A percentile compares a stretch with the other conserved stretches of the same genome.
Evolutionary conservation across 2,113 vertebrate species (phyloP).

Genomic region (Probosciger aterrimus): DNA sequence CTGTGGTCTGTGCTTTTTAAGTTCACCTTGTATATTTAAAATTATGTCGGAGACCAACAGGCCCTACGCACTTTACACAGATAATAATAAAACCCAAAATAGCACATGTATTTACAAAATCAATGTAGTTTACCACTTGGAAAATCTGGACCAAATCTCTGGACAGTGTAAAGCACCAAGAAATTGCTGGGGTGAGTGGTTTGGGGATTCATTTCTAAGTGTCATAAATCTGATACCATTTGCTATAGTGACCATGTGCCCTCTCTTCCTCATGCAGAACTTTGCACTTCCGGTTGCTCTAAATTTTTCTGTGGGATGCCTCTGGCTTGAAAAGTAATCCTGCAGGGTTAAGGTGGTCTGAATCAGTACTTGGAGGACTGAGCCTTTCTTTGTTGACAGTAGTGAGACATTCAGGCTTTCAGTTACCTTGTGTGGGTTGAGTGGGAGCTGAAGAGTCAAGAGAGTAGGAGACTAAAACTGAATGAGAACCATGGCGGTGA

Average conservation of each 20-base stretch:
- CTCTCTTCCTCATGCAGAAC: not conserved
- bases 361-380: not conserved
- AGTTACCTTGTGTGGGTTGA: not conserved
- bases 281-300: not conserved
- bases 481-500: rapidly evolving
- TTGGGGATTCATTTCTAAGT: not conserved
- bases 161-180: not conserved
- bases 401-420: not conserved
- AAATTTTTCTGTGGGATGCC: not conserved
- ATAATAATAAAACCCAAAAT: not conserved
- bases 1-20: not conserved
- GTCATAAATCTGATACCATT: not conserved
- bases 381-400: not conserved
- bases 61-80: rapidly evolving
- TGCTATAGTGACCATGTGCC: not conserved
- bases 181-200: not conserved
- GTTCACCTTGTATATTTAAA: not conserved
- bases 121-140: not conserved
- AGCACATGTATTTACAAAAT: not conserved
- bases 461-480: not conserved
- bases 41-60: not conserved
- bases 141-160: not conserved
- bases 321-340: not conserved
- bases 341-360: not conserved
- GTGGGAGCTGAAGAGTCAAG: not conserved